Conservation (phyloP, 1,140 invertebrate genomes). For the Lepidurus couesii region DNA sequence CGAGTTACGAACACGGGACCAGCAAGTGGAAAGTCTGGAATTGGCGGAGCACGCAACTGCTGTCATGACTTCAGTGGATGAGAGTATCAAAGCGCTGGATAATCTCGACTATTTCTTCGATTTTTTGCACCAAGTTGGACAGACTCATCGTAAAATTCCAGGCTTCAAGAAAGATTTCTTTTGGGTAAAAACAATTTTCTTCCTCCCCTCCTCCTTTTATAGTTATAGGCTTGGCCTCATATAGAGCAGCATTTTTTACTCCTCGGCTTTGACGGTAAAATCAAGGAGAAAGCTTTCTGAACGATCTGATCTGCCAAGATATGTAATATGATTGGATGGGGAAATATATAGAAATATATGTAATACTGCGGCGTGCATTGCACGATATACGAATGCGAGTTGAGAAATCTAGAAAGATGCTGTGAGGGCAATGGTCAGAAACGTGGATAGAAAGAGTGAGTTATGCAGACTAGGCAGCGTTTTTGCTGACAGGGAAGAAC, state of each 20-base stretch:
- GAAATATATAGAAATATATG: not conserved
- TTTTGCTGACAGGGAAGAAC: not conserved
- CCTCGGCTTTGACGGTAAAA: not conserved
- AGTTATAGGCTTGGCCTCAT: too few relatives aligned
- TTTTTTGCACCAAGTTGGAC: slow-evolving; percentile 73
- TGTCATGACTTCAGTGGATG: slow-evolving; percentile 75
- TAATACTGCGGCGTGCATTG: not conserved
- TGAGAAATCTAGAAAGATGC: not conserved
- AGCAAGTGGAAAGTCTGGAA: slow-evolving; percentile 71
- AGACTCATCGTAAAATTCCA: slow-evolving; percentile 71
- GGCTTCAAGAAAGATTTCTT: slow-evolving; percentile 80
- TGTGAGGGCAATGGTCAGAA: not conserved
- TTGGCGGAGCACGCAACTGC: slow-evolving; percentile 77
- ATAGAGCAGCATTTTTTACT: too few relatives aligned
- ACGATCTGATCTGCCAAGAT: slow-evolving; percentile 24
- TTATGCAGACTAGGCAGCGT: not conserved
- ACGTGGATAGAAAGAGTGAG: not conserved
- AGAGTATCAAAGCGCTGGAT: slow-evolving; percentile 77
- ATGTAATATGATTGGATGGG: slow-evolving; percentile 17
- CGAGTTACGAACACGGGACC: slow-evolving; percentile 67
- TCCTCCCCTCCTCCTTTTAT: slow-evolving; percentile 25
- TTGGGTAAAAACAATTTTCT: slow-evolving; percentile 58
- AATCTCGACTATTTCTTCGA: slow-evolving; percentile 76
- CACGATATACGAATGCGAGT: not conserved
- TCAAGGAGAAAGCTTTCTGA: slow-evolving; percentile 4